Evolutionary conservation across 2,888 invertebrate species (phyloP), one percentile per base, ranked within the genome.

Genomic region (Trissolcus japonicus): DNA sequence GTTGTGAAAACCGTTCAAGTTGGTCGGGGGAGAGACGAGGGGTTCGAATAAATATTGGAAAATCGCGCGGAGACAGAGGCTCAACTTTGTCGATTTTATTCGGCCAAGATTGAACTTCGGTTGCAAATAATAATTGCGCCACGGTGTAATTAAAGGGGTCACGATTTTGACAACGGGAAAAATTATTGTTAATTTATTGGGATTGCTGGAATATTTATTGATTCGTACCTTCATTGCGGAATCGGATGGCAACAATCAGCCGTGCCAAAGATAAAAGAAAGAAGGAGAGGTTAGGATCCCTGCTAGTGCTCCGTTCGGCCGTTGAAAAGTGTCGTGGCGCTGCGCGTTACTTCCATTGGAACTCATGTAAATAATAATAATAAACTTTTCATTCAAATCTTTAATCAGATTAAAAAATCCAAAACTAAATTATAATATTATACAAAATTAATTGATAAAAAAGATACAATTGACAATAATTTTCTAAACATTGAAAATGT

Each of bases 151-250:
- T 2, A 14, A 46, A 46, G 16, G 14, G 16, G 0, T 46, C 0
- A 3, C 6, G 46, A 19, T 51, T 51, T 51, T 51, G 4, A 11
- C 11, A 13, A 51, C 9, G 17, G n/a, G 43, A 9, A 53, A 11
- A 35, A 35, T 76, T 48, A 53, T 61, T 9, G 11, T 16, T 14
- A 16, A 40, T 50, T 74, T 29, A 17, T 51, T 35, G 56, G 65
- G 83, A 84, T 84, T 80, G 53, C 51, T 54, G 6, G 55, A 69
- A 82, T 80, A 81, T 81, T 76, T 62, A 43, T 53, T 61, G 82
- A 83, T 81, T 82, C 62, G 66, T 83, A 83, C 83, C 83, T 83
- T 83, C 83, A 79, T 79, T 62, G 67, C 61, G 53, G n/a, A 51
- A 54, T 54, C 41, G 43, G 62, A 25, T 63, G 62, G 50, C 43